Base-by-base conservation (phyloP, 2,113 vertebrate genomes). In the Rhynchopsitta pachyrhyncha region DNA sequence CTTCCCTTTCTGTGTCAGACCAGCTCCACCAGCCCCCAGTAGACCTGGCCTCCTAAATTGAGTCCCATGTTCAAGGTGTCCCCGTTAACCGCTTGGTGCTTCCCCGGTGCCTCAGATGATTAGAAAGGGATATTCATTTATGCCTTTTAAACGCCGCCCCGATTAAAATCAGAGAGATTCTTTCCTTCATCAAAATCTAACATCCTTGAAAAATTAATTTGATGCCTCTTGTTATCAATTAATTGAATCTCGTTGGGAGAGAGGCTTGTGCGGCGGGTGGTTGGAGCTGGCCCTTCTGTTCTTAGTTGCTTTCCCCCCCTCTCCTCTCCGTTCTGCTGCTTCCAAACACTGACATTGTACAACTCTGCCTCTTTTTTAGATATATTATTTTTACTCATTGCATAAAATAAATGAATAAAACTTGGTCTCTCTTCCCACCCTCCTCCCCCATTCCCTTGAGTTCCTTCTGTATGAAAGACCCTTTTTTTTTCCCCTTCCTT, bases 121-220 rank as follows among this genome's bases (percentile, higher is more conserved):
- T 96, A 97, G 97, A 97, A 97, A 97, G 94, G 97, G 97, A 97
- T 97, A 97, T 97, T 97, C 97, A 97, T 96, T 97, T 97, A 95
- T 97, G 97, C 96, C 96, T 97, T 97, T 97, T 97, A 98, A 97
- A 97, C 97, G 96, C 96, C 95, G 74, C 67, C 92, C 97, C 59
- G 97, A 98, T 98, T 97, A 97, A 98, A 98, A 98, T 98, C 98
- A 92, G 96, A 77, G 96, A 98, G 98, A 98, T 98, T 98, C 98
- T 98, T 98, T 95, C 97, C 98, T 98, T 98, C 98, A 98, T 98
- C 98, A 98, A 97, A 98, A 98, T 98, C 98, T 98, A 98, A 98
- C 98, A 98, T 98, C 97, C 98, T 98, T 98, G 97, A 98, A 98
- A 98, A 98, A 98, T 98, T 98, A 98, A 98, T 98, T 98, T 98